These are phyloP conservation scores for Platysternon megacephalum DNA, from an alignment of 2,113 vertebrate species.

Conservation along the genomic window DNA sequence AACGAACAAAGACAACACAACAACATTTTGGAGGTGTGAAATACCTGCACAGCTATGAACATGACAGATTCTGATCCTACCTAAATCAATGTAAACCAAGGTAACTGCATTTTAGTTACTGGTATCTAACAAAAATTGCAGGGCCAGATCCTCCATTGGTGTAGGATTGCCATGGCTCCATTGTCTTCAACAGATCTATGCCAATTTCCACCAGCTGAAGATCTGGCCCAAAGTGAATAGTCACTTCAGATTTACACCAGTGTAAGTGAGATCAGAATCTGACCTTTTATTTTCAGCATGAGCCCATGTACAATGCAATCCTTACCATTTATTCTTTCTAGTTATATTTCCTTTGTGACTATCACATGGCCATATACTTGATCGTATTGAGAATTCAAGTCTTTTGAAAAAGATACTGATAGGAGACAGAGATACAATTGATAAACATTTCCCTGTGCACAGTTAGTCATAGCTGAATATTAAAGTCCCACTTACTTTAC, in stretches of 20 bases:
- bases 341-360: constrained; percentile 55
- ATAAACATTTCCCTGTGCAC: constrained; percentile 52
- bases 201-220: not conserved
- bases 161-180: not conserved
- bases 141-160: not conserved
- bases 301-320: constrained; percentile 27
- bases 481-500: not conserved
- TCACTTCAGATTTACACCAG: fast-evolving
- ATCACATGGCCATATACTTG: constrained; percentile 60
- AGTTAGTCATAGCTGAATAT: constrained; percentile 41
- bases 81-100: not conserved
- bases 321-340: not conserved
- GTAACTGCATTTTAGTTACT: not conserved
- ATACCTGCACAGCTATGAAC: constrained; percentile 1
- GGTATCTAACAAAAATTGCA: not conserved
- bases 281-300: not conserved
- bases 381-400: constrained; percentile 52
- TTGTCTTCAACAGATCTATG: not conserved
- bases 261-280: not conserved
- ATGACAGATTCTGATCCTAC: not conserved
- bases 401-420: constrained; percentile 60
- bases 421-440: constrained; percentile 12
- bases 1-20: not conserved
- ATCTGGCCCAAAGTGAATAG: not conserved
- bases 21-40: not conserved